Evolutionary conservation across 2,888 invertebrate species (phyloP).

Genomic region (Spodoptera littoralis): DNA sequence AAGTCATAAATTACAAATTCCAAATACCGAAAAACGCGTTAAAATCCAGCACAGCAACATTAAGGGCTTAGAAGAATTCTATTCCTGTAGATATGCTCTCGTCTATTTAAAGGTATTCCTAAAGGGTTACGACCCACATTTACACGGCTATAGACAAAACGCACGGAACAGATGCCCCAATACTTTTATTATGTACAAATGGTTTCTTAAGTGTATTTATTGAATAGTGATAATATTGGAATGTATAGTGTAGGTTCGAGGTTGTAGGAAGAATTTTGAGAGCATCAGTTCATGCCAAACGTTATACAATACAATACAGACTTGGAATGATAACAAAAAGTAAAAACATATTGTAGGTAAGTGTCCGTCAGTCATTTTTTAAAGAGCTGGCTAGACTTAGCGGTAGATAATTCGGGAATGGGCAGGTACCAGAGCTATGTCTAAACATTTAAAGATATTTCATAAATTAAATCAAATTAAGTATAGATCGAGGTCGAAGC

Average conservation of each 20-base stretch:
- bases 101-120: constrained; percentile 60
- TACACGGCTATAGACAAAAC: constrained; percentile 54
- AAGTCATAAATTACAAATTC: constrained; percentile 19
- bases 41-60: constrained; percentile 10
- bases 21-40: constrained; percentile 16
- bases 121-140: constrained; percentile 65
- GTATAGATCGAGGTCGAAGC: no score
- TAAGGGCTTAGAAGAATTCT: constrained; percentile 31
- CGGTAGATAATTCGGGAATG: constrained; percentile 26
- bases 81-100: constrained; percentile 43
- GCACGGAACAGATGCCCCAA: constrained; percentile 73
- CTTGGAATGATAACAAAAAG: constrained; percentile 26
- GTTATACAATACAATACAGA: constrained; percentile 31
- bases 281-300: constrained; percentile 37
- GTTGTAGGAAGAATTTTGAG: constrained; percentile 18
- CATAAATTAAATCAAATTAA: not conserved
- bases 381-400: constrained; percentile 10
- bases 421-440: not conserved
- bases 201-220: constrained; percentile 57
- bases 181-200: constrained; percentile 76
- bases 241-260: constrained; percentile 36
- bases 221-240: constrained; percentile 52
- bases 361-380: constrained; percentile 35
- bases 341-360: constrained; percentile 28
- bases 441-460: not conserved